These are phyloP conservation scores for Paedocypris sp. DNA, from an alignment of 2,113 vertebrate species.

Conservation along the genomic window DNA sequence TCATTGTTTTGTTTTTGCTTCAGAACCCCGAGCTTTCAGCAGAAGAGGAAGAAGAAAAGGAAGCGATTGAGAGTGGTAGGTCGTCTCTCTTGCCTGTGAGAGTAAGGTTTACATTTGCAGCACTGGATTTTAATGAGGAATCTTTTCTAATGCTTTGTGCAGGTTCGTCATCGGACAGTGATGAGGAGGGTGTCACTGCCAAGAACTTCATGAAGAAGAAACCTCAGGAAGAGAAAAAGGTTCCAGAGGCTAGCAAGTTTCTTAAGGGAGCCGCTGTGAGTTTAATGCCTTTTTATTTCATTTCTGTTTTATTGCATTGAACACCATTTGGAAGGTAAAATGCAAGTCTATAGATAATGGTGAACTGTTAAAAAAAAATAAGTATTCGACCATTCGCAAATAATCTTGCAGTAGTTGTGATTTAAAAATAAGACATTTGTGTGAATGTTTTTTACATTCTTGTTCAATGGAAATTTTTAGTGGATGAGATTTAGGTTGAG, in stretches of 20 bases:
- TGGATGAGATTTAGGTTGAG: too few species aligned
- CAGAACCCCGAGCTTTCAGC: conserved; percentile 83
- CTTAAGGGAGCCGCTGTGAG: conserved; percentile 59
- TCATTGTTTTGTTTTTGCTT: background rate
- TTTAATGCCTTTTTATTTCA: background rate
- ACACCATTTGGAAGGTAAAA: too few species aligned
- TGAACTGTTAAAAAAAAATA: too few species aligned
- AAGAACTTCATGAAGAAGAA: conserved; percentile 78
- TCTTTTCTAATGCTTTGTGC: background rate
- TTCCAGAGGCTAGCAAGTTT: conserved; percentile 66
- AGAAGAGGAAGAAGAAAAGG: conserved; percentile 80
- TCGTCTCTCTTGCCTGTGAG: background rate
- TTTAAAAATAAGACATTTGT: too few species aligned
- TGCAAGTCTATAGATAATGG: too few species aligned
- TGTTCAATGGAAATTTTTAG: too few species aligned
- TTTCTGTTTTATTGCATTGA: too few species aligned
- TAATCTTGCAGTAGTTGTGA: too few species aligned
- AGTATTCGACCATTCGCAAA: too few species aligned
- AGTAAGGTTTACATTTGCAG: background rate
- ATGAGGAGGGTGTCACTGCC: conserved; percentile 56
- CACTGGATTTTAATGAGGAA: background rate
- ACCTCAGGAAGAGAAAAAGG: conserved; percentile 45
- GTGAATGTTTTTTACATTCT: too few species aligned
- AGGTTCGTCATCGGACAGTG: conserved; percentile 59
- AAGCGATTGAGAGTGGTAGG: conserved; percentile 69